Percentiles rank a stretch among this genome's conserved stretches.
phyloP scores from a whole-genome alignment of 1,140 invertebrate species.

The Galleria mellonella region DNA sequence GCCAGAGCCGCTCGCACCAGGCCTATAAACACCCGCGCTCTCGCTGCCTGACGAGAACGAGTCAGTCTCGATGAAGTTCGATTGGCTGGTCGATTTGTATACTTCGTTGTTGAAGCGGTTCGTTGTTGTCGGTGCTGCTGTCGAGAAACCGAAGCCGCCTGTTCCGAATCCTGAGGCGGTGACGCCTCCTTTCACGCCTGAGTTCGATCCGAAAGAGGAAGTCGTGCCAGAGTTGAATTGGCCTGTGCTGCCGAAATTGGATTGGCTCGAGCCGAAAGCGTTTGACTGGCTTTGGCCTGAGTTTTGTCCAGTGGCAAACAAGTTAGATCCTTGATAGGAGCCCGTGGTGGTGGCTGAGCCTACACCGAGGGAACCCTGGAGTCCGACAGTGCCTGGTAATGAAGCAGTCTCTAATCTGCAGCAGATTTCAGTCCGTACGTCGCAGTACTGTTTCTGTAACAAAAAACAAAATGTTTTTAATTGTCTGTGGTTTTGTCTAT shows the following conservation, averaged over 20 bases:
- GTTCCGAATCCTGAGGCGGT: constrained; percentile 12
- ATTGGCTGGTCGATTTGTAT: constrained; percentile 34
- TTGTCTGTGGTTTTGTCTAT: not conserved
- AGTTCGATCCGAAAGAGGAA: constrained; percentile 12
- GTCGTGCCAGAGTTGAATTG: not conserved
- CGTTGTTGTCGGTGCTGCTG: constrained; percentile 16
- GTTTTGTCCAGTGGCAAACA: constrained; percentile 10
- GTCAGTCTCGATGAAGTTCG: constrained; percentile 48
- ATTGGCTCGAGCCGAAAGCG: constrained; percentile 2
- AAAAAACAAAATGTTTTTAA: constrained; percentile 18
- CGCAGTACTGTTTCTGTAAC: constrained; percentile 72
- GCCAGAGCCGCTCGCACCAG: constrained; percentile 30
- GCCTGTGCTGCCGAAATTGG: constrained; percentile 4
- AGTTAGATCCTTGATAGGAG: constrained; percentile 23
- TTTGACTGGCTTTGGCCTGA: constrained; percentile 1
- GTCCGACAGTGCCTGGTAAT: constrained; percentile 14
- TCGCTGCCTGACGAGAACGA: constrained; percentile 50
- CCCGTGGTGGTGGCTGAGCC: constrained; percentile 28
- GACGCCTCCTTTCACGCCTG: constrained; percentile 1
- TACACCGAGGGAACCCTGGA: constrained; percentile 34
- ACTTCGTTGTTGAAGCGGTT: constrained; percentile 18
- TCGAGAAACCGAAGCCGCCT: constrained; percentile 21
- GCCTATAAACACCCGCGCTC: constrained; percentile 30
- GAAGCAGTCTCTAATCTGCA: constrained; percentile 54
- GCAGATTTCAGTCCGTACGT: constrained; percentile 63